Evolutionary conservation across 2,113 vertebrate species (phyloP).

Genomic region (Aspiorhynchus laticeps): DNA sequence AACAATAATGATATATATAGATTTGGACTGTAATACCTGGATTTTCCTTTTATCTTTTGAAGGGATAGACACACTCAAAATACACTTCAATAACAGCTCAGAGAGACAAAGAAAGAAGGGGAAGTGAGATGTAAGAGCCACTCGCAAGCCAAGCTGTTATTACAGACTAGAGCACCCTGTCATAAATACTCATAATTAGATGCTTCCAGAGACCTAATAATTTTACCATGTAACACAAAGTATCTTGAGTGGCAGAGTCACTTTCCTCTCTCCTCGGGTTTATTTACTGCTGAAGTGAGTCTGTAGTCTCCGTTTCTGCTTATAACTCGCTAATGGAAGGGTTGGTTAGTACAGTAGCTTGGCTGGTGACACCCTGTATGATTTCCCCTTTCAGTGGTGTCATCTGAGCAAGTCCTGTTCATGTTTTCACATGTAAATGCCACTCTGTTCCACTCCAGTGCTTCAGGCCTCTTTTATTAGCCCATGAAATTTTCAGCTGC

Average conservation of each 20-base stretch:
- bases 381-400: conserved; percentile 46
- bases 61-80: conserved; percentile 37
- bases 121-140: conserved; percentile 58
- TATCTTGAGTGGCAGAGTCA: conserved; percentile 64
- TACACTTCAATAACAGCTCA: conserved; percentile 33
- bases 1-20: background rate
- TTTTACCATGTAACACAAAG: conserved; percentile 68
- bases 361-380: conserved; percentile 22
- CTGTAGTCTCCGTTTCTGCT: background rate
- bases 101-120: conserved; percentile 37
- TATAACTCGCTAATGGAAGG: conserved; percentile 36
- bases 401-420: conserved; percentile 42
- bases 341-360: conserved; percentile 11
- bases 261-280: conserved; percentile 61
- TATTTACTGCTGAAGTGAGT: conserved; percentile 51
- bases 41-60: background rate
- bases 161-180: conserved; percentile 72
- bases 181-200: conserved; percentile 80
- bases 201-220: conserved; percentile 77
- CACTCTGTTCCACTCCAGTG: conserved; percentile 27
- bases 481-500: conserved; percentile 21
- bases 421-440: conserved; percentile 53
- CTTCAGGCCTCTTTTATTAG: conserved; percentile 27
- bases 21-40: background rate
- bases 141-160: conserved; percentile 75